A percentile compares a stretch with the other conserved stretches of the same genome.
phyloP scores from a whole-genome alignment of 2,797 vertebrate genomes.

The Sciaenops ocellatus region DNA sequence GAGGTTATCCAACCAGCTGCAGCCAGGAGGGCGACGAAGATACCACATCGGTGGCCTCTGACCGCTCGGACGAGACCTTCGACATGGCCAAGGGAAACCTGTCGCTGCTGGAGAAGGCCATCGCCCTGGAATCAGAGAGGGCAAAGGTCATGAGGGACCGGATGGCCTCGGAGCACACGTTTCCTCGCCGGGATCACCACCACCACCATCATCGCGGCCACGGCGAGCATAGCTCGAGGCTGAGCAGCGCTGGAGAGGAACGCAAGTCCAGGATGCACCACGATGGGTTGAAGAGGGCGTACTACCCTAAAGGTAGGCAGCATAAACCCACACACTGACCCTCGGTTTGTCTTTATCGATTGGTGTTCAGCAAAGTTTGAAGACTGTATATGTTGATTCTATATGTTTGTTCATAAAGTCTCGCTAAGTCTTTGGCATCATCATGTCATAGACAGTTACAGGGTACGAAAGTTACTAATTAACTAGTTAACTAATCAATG shows the following conservation, averaged over 20 bases:
- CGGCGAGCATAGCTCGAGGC: conserved; percentile 92
- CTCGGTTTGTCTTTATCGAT: conserved; percentile 26
- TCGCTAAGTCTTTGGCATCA: too few species aligned
- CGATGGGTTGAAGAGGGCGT: conserved; percentile 94
- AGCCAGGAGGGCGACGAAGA: conserved; percentile 94
- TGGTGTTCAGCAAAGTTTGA: background rate
- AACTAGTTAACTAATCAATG: too few species aligned
- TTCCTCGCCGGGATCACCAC: conserved; percentile 88
- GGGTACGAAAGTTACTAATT: too few species aligned
- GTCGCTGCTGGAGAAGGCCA: conserved; percentile 97
- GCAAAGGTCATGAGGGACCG: conserved; percentile 98
- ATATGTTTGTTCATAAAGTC: background rate
- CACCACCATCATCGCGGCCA: conserved; percentile 78
- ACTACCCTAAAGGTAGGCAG: conserved; percentile 96
- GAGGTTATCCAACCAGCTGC: conserved; percentile 86
- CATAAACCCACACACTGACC: conserved; percentile 34
- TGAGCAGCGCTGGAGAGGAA: conserved; percentile 90
- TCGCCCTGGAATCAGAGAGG: conserved; percentile 95
- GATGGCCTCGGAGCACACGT: conserved; percentile 88
- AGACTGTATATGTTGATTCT: background rate
- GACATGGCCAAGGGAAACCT: conserved; percentile 99
- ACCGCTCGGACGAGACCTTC: conserved; percentile 97
- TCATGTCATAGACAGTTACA: too few species aligned
- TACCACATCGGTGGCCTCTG: conserved; percentile 94
- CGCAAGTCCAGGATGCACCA: conserved; percentile 93